Evolutionary conservation across 2,888 invertebrate species (phyloP), one percentile per base, ranked within the genome.

Genomic region (Trachelus iudaicus): DNA sequence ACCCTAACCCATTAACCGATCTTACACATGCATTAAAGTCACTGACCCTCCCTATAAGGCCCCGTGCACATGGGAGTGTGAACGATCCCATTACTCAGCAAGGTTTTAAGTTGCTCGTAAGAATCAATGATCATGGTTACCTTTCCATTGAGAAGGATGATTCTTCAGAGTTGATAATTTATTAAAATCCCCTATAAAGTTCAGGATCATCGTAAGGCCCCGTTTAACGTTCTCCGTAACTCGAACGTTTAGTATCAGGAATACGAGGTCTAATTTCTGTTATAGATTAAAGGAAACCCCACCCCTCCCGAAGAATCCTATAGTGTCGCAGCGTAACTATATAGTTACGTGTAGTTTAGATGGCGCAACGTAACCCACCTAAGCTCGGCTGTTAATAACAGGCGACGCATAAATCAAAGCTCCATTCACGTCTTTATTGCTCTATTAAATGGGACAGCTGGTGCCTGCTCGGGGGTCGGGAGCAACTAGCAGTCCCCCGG

Each of bases 381-480:
- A 84, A 87, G 87, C 85, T 81, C 82, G 82, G 83, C 83, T 88
- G 88, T 90, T 90, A 89, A 90, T 90, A 90, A 90, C 89, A 87
- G 88, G 85, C 87, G 87, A 76, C 85, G 84, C 88, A 90, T 91
- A 90, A 91, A 91, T 91, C 90, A 91, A 87, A 87, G 89, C 86
- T 85, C 88, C 87, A 89, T 89, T 91, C 90, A 87, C 85, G 88
- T 90, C 90, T 91, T 91, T 90, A 91, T 91, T 91, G 90, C 90
- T 90, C 90, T 88, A 90, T 90, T 90, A 90, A 91, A 91, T 85
- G 87, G 88, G 90, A 89, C 90, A 90, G 90, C 90, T 90, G 90
- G 88, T 88, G 86, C 88, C 83, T 81, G 86, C 88, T 35, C 83
- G 80, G 82, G 35, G 74, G 35, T 74, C 74, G 74, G 74, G 34